phyloP scores from a whole-genome alignment of 2,888 invertebrate species.

The Bimastos eiseni region DNA sequence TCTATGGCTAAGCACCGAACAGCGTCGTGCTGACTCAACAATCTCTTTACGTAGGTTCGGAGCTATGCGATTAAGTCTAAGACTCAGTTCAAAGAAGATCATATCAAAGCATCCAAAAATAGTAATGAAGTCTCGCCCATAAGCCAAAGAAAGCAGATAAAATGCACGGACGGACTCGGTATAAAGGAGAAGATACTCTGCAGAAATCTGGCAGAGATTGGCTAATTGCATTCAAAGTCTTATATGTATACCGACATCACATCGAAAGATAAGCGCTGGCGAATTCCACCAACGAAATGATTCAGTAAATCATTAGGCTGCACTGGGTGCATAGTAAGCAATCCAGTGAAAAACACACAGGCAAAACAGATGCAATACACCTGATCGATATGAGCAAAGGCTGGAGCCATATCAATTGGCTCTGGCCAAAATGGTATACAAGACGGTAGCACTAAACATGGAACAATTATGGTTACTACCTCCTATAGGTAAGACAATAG shows the following conservation, averaged over 20 bases:
- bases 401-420: background rate
- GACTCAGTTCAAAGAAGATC: background rate
- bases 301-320: background rate
- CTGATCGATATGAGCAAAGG: background rate
- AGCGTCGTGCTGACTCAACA: background rate
- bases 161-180: background rate
- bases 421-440: background rate
- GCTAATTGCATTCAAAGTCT: slow-evolving; percentile 13
- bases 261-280: background rate
- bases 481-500: too few species aligned
- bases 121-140: background rate
- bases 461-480: background rate
- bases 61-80: background rate
- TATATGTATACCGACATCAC: background rate
- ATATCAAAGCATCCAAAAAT: background rate
- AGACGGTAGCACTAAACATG: background rate
- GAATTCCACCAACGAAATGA: background rate
- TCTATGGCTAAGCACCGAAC: background rate
- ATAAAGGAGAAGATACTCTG: background rate
- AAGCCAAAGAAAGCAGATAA: background rate
- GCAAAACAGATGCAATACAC: background rate
- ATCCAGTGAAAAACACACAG: background rate
- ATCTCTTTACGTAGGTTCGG: background rate
- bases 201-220: background rate
- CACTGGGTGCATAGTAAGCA: background rate